phyloP scores from a whole-genome alignment of 2,113 vertebrate species.

The Onychostruthus taczanowskii region DNA sequence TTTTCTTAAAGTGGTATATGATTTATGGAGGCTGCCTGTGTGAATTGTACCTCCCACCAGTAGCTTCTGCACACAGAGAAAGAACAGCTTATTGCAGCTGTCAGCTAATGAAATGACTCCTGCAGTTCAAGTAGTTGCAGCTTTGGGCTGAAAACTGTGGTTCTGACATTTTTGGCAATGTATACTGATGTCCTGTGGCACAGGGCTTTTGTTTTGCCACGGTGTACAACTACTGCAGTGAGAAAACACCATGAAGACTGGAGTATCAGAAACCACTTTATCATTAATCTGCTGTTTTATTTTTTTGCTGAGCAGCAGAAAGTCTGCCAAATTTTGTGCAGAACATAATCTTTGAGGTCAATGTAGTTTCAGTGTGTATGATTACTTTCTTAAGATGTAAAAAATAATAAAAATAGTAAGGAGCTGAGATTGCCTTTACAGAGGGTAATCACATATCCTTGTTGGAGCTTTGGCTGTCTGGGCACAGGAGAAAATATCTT shows the following conservation, averaged over 20 bases:
- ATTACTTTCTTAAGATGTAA: background rate
- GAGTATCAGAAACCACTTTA: background rate
- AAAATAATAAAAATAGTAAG: background rate
- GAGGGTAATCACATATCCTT: background rate
- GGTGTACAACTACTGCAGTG: background rate
- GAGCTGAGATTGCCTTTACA: background rate
- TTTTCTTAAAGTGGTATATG: conserved; percentile 27
- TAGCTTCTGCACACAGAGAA: conserved; percentile 12
- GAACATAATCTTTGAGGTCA: background rate
- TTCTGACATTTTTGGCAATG: conserved; percentile 28
- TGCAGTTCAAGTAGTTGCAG: conserved; percentile 29
- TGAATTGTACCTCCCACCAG: conserved; percentile 35
- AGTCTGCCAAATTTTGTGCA: background rate
- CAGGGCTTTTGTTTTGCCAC: background rate
- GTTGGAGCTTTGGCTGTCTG: background rate
- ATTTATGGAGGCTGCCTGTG: conserved; percentile 20
- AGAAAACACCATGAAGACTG: background rate
- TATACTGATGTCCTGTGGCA: background rate
- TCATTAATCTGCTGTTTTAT: background rate
- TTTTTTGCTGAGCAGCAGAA: conserved; percentile 1
- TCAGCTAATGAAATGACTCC: conserved; percentile 46
- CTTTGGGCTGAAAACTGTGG: conserved; percentile 23
- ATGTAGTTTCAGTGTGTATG: background rate
- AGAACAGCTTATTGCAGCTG: conserved; percentile 37
- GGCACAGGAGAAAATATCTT: background rate